Conservation (phyloP, 2,888 invertebrate genomes). For the Dastarcus helophoroides region DNA sequence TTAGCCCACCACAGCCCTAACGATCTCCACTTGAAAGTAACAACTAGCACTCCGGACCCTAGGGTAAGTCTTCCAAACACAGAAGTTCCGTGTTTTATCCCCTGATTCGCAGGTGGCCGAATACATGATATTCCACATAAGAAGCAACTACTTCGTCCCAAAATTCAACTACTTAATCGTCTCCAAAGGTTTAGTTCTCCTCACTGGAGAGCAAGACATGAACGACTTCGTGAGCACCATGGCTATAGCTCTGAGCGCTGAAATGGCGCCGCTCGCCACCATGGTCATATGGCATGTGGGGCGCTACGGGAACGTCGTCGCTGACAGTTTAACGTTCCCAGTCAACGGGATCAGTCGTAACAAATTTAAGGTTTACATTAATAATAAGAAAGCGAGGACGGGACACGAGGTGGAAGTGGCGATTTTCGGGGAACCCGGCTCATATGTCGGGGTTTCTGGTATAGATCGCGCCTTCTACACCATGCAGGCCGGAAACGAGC, state of each 20-base stretch:
- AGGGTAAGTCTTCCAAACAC: slow-evolving; percentile 51
- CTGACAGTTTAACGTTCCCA: slow-evolving; percentile 91
- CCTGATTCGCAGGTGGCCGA: slow-evolving; percentile 90
- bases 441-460: slow-evolving; percentile 85
- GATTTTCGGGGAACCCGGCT: slow-evolving; percentile 86
- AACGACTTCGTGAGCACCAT: slow-evolving; percentile 65
- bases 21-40: slow-evolving; percentile 73
- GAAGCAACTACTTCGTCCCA: slow-evolving; percentile 82
- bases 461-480: slow-evolving; percentile 82
- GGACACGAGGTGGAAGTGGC: slow-evolving; percentile 90
- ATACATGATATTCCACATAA: slow-evolving; percentile 88
- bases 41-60: slow-evolving; percentile 72
- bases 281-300: slow-evolving; percentile 81
- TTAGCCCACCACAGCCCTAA: slow-evolving; percentile 71
- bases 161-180: slow-evolving; percentile 83
- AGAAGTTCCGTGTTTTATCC: too few species aligned
- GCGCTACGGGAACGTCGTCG: slow-evolving; percentile 72
- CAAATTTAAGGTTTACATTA: slow-evolving; percentile 80
- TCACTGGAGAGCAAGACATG: slow-evolving; percentile 78
- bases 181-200: slow-evolving; percentile 83
- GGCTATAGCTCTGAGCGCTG: slow-evolving; percentile 69
- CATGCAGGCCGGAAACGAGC: slow-evolving; percentile 87
- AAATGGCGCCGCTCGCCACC: slow-evolving; percentile 89
- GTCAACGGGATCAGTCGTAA: slow-evolving; percentile 91
- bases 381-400: slow-evolving; percentile 87